Percentiles rank a stretch among this genome's conserved stretches.
phyloP scores from a whole-genome alignment of 2,113 vertebrate genomes.

The Bos indicus region DNA sequence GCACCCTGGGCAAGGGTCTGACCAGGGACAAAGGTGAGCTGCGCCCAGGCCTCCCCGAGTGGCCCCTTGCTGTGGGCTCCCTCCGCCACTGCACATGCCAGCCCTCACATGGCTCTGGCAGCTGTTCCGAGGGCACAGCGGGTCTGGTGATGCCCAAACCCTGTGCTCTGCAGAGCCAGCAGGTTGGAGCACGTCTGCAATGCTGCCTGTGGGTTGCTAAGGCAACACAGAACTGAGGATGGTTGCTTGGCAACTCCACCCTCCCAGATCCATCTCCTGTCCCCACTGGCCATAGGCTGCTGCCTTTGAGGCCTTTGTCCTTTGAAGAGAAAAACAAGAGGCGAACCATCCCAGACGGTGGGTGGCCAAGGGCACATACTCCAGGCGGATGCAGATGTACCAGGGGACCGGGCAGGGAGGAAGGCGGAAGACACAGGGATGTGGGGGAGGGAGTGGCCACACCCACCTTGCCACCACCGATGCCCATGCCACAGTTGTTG shows the following conservation, averaged over 20 bases:
- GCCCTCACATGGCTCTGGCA: background rate
- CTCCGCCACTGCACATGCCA: background rate
- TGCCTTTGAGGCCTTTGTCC: background rate
- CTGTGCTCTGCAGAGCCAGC: background rate
- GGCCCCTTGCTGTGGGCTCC: background rate
- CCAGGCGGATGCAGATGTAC: rapidly evolving
- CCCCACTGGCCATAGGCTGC: background rate
- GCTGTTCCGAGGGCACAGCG: background rate
- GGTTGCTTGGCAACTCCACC: conserved; percentile 59
- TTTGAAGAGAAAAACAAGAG: background rate
- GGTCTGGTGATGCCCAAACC: background rate
- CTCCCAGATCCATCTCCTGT: background rate
- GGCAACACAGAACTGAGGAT: conserved; percentile 13
- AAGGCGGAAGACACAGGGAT: rapidly evolving
- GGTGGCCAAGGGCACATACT: background rate
- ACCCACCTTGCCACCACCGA: conserved; percentile 95
- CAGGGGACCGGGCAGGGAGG: rapidly evolving
- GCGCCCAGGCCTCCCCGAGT: rapidly evolving
- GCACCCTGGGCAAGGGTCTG: background rate
- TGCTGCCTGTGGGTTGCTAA: conserved; percentile 13
- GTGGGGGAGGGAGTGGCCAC: rapidly evolving
- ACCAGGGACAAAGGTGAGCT: background rate
- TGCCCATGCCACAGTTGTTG: conserved; percentile 99
- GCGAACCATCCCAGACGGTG: background rate
- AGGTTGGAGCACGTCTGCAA: background rate